These are phyloP conservation scores for Dryococelus australis DNA, from an alignment of 2,888 invertebrate genomes.

Conservation along the genomic window DNA sequence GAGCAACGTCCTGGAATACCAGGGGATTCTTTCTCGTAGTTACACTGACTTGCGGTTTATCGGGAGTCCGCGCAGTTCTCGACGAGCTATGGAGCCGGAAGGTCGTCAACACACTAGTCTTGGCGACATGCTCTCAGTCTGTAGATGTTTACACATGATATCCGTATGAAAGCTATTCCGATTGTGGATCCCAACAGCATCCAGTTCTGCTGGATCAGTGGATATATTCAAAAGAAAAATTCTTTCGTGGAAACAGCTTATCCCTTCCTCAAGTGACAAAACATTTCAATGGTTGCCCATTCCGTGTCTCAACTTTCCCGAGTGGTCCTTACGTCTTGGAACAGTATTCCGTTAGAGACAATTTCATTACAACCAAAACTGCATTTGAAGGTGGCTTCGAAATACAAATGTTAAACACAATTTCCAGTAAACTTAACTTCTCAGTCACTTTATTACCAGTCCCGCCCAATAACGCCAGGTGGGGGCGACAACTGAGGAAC, in stretches of 20 bases:
- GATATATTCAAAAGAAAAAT: not conserved
- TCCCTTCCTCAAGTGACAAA: not conserved
- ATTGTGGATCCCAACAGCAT: not conserved
- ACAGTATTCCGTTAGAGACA: not conserved
- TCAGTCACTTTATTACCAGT: not conserved
- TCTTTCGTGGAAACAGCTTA: not conserved
- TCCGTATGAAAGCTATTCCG: not conserved
- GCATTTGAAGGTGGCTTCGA: not conserved
- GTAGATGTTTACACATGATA: not conserved
- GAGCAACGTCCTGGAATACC: not conserved
- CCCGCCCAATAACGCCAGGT: not conserved
- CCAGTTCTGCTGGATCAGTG: not conserved
- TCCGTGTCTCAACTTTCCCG: not conserved
- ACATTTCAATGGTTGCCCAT: not conserved
- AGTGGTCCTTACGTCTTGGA: not conserved
- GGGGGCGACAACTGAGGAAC: not conserved
- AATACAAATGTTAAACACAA: not conserved
- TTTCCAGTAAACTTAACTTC: not conserved
- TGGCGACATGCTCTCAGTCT: not conserved
- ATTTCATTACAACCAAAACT: not conserved
- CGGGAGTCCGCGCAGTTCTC: not conserved
- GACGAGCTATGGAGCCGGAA: not conserved
- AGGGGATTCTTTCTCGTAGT: conserved; percentile 11
- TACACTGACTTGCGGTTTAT: not conserved
- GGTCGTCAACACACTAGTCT: not conserved